Percentiles rank a stretch among this genome's conserved stretches.
phyloP scores from a whole-genome alignment of 37 sponge, comb jelly and placozoan species.

The Cliona cf. orientalis region DNA sequence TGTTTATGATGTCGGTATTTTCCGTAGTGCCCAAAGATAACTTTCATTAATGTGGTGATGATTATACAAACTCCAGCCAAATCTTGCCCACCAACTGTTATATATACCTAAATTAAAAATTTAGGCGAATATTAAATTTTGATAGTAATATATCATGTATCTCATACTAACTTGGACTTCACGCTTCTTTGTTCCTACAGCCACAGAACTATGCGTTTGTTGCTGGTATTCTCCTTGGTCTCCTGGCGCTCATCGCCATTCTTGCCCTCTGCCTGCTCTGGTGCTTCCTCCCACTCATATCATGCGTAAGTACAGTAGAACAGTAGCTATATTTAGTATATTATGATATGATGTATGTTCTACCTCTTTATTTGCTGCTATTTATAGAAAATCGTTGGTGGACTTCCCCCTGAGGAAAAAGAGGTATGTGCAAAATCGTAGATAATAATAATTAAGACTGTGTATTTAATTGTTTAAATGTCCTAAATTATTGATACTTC shows the following conservation, averaged over 20 bases:
- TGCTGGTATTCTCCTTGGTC: conserved; percentile 22
- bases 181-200: too few species aligned
- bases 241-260: conserved; percentile 30
- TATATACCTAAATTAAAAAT: too few species aligned
- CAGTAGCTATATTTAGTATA: background rate
- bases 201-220: background rate
- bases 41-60: background rate
- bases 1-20: background rate
- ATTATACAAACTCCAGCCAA: background rate
- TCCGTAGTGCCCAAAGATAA: background rate
- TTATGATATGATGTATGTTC: background rate
- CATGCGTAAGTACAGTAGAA: conserved; percentile 54
- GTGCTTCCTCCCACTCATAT: conserved; percentile 63
- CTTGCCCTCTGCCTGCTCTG: conserved; percentile 50
- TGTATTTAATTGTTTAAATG: background rate
- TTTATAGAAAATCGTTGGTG: conserved; percentile 37
- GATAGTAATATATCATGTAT: too few species aligned
- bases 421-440: background rate
- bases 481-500: background rate
- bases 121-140: too few species aligned
- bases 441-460: background rate
- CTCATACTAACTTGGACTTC: too few species aligned
- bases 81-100: too few species aligned
- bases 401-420: conserved; percentile 40
- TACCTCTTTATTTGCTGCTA: background rate